Base-by-base conservation (phyloP, 2,888 invertebrate species). In the Antheraea assamensis region DNA sequence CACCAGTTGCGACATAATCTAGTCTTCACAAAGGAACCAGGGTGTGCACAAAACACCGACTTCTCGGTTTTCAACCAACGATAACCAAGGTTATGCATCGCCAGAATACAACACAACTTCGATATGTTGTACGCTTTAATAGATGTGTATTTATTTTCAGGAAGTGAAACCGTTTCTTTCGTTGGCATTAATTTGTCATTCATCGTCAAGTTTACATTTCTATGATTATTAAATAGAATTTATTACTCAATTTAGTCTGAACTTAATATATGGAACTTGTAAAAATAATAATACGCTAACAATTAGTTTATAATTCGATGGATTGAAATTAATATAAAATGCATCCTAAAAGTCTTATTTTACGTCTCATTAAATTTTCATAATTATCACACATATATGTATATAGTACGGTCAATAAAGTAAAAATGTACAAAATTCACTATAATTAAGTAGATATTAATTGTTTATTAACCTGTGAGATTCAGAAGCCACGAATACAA, bases 101-200 rank as follows among this genome's bases (percentile, higher is more conserved):
- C 86, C n/a, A 98, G 90, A 68, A 98, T 93, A 83, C 98, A 97
- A 88, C 98, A 98, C 64, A 99, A 91, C 90, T 99, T 99, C 0
- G 97, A 97, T 86, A 98, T 96, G 86, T 99, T 98, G 88, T 99
- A 99, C 2, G 98, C 97, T 88, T 95, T 96, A 95, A 98, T 97
- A 74, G 97, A 96, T 90, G 97, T 97, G 89, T 97, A 99, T 76
- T 96, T 95, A 24, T 96, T 90, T 27, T 95, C 88, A 0, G 96
- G 95, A 0, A 98, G 97, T 0, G 98, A 98, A 42, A 99, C 90
- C 76, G 95, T 92, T 35, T 95, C 94, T 74, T 94, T 88, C 8
- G 92, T 92, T 49, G 96, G 93, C 68, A 92, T 91, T 71, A 91
- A 71, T 49, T 80, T 83, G 70, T 88, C 83, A 42, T 83, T 77